Evolutionary conservation across 2,888 invertebrate species (phyloP).

Genomic region (Spialia ferax): DNA sequence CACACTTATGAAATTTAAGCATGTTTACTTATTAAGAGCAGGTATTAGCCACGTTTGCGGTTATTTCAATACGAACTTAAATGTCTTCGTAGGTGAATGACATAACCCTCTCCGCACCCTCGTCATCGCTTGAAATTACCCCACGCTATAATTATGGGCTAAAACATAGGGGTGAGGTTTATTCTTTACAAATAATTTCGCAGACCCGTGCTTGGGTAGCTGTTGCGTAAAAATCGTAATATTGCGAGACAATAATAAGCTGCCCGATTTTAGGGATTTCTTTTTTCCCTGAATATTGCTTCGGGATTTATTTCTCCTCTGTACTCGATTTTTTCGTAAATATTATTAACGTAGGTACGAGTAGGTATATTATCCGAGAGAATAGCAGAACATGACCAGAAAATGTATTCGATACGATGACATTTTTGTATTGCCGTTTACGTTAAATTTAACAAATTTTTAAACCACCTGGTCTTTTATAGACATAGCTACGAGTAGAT

Average conservation of each 20-base stretch:
- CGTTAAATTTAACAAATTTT: too few relatives aligned
- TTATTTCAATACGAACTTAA: conserved; percentile 6
- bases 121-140: conserved; percentile 69
- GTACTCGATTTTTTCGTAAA: background rate
- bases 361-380: too few relatives aligned
- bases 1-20: too few relatives aligned
- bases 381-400: too few relatives aligned
- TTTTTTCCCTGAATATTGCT: background rate
- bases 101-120: conserved; percentile 69
- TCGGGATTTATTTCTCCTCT: background rate
- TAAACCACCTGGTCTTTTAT: too few relatives aligned
- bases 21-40: too few relatives aligned
- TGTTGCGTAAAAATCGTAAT: conserved; percentile 27
- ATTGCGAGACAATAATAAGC: background rate
- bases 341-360: background rate
- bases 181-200: conserved; percentile 61
- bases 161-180: conserved; percentile 66
- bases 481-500: too few relatives aligned
- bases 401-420: too few relatives aligned
- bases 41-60: too few relatives aligned
- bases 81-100: conserved; percentile 42
- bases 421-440: too few relatives aligned
- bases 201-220: conserved; percentile 40
- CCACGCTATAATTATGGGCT: conserved; percentile 69
- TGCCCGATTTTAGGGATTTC: background rate